phyloP scores from a whole-genome alignment of 2,888 invertebrate species.

The Minunthozetes semirufus region DNA sequence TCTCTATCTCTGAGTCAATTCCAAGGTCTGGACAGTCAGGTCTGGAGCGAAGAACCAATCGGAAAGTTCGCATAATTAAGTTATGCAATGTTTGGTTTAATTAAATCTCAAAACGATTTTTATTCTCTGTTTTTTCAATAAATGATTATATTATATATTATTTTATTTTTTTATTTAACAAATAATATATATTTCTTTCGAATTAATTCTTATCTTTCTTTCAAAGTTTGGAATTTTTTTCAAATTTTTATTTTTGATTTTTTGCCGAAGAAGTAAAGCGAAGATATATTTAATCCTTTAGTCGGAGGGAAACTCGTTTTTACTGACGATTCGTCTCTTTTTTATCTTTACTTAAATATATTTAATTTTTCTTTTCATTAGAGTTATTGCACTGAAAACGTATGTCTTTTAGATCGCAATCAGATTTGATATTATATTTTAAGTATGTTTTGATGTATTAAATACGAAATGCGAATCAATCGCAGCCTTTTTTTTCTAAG shows the following conservation, averaged over 20 bases:
- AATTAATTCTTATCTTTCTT: background rate
- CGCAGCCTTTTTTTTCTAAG: too few relatives aligned
- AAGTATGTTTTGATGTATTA: too few relatives aligned
- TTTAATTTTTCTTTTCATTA: background rate
- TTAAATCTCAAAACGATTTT: background rate
- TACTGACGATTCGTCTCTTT: background rate
- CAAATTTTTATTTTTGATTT: background rate
- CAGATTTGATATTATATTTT: background rate
- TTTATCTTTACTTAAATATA: background rate
- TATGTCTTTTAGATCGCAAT: background rate
- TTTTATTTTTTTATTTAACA: too few relatives aligned
- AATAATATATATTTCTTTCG: background rate
- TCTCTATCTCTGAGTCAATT: background rate
- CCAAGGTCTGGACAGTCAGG: conserved; percentile 9
- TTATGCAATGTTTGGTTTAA: background rate
- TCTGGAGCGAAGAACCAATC: background rate
- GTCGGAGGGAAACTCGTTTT: background rate
- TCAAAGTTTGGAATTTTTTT: too few relatives aligned
- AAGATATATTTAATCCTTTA: background rate
- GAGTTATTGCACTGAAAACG: conserved; percentile 14
- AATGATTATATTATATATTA: too few relatives aligned
- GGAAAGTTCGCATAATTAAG: background rate
- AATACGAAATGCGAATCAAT: too few relatives aligned
- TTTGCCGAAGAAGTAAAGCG: background rate
- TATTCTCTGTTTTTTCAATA: too few relatives aligned